Percentiles rank a stretch among this genome's conserved stretches.
Evolutionary conservation across 2,113 vertebrate species (phyloP).

Genomic region (Menidia beryllina): DNA sequence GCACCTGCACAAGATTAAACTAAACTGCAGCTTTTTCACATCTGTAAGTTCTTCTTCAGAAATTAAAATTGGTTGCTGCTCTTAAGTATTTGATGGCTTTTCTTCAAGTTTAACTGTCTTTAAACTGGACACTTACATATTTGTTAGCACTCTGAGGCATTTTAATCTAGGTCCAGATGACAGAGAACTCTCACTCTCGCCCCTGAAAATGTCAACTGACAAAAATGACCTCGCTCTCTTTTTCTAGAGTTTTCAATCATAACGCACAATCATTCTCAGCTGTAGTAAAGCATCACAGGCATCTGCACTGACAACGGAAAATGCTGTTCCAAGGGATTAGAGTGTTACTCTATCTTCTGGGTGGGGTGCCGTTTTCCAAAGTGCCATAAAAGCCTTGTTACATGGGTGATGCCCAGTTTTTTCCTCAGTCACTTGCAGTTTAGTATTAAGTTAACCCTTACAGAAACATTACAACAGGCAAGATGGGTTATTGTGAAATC

Average conservation of each 20-base stretch:
- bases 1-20: conserved; percentile 5
- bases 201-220: conserved; percentile 1
- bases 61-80: neutral
- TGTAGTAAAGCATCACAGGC: neutral
- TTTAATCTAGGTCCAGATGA: conserved; percentile 4
- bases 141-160: neutral
- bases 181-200: neutral
- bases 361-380: conserved; percentile 4
- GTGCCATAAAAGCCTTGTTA: conserved; percentile 2
- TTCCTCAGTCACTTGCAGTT: neutral
- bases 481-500: neutral
- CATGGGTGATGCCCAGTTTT: conserved; percentile 1
- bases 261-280: neutral
- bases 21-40: neutral
- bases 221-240: neutral
- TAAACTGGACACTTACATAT: neutral
- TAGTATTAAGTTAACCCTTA: neutral
- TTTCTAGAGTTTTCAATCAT: neutral
- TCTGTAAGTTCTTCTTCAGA: too few relatives aligned
- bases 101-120: neutral
- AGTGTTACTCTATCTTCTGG: neutral
- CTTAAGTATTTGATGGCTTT: neutral
- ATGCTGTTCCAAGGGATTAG: neutral
- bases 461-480: neutral
- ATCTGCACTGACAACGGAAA: conserved; percentile 12